Conservation (phyloP, 2,888 invertebrate species). For the Entomobrya multifasciata region DNA sequence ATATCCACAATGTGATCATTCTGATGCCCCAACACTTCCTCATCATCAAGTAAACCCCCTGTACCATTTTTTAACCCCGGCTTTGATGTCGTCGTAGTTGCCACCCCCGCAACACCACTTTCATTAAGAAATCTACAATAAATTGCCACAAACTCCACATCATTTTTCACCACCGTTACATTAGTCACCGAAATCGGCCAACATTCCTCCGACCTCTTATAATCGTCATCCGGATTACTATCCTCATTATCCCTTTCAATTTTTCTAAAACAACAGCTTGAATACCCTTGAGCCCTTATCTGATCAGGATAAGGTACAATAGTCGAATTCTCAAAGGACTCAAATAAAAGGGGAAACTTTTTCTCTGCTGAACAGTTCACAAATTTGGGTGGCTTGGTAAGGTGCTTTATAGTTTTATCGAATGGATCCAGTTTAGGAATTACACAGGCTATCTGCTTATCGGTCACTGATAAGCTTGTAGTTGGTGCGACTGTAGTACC, state of each 20-base stretch:
- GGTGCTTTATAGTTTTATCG: constrained; percentile 84
- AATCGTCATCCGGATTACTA: too few species aligned
- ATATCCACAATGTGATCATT: constrained; percentile 51
- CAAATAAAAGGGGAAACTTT: constrained; percentile 58
- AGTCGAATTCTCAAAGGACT: not conserved
- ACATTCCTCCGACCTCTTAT: too few species aligned
- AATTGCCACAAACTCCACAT: too few species aligned
- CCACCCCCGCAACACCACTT: too few species aligned
- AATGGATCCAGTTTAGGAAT: constrained; percentile 82
- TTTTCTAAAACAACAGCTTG: constrained; percentile 57
- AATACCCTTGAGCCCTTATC: not conserved
- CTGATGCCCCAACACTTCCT: too few species aligned
- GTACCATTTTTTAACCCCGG: too few species aligned
- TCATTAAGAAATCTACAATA: too few species aligned
- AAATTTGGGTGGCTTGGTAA: constrained; percentile 83
- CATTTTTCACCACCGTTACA: too few species aligned
- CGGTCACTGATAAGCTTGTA: not conserved
- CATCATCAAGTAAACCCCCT: too few species aligned
- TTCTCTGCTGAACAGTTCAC: constrained; percentile 82
- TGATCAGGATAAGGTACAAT: not conserved
- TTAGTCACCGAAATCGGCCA: too few species aligned
- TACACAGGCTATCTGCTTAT: constrained; percentile 35
- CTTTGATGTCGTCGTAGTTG: too few species aligned
- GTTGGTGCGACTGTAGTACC: not conserved
- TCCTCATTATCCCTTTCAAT: not conserved